Evolutionary conservation across 2,888 invertebrate genomes (phyloP).

Genomic region (Scaptomyza caliginosa): DNA sequence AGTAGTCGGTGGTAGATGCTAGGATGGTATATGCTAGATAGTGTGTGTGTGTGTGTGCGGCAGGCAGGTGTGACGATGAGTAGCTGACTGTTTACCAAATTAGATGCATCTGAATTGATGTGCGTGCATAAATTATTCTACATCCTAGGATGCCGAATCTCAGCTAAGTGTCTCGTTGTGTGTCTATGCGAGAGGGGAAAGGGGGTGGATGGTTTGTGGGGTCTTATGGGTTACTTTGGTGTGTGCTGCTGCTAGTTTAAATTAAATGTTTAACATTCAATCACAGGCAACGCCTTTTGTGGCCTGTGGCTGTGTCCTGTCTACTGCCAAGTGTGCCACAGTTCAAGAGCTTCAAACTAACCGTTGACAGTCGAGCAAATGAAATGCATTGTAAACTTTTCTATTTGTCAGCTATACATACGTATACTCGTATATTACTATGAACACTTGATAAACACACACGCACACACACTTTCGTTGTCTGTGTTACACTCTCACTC

Average conservation of each 20-base stretch:
- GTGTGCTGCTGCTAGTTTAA: slow-evolving; percentile 70
- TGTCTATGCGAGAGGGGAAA: too few species aligned
- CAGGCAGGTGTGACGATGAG: slow-evolving; percentile 71
- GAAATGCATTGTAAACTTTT: slow-evolving; percentile 75
- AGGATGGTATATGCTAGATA: too few species aligned
- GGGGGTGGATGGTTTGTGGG: neutral
- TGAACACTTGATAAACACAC: neutral
- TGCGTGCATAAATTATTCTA: slow-evolving; percentile 78
- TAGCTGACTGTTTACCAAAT: slow-evolving; percentile 71
- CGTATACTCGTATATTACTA: slow-evolving; percentile 2
- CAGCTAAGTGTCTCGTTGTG: slow-evolving; percentile 11
- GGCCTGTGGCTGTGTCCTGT: slow-evolving; percentile 54
- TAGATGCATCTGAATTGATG: slow-evolving; percentile 79
- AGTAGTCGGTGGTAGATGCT: too few species aligned
- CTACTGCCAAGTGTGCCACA: slow-evolving; percentile 7
- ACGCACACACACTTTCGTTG: slow-evolving; percentile 9
- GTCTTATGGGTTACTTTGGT: slow-evolving; percentile 30
- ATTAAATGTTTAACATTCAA: slow-evolving; percentile 78
- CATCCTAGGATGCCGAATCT: slow-evolving; percentile 46
- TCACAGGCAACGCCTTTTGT: slow-evolving; percentile 55
- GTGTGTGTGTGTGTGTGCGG: neutral
- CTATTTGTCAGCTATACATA: slow-evolving; percentile 59
- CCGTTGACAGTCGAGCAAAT: slow-evolving; percentile 60
- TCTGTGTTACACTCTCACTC: slow-evolving; percentile 35
- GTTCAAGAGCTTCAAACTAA: slow-evolving; percentile 29